Evolutionary conservation across 2,888 invertebrate genomes (phyloP).

Genomic region (Lasioglossum zephyrum): DNA sequence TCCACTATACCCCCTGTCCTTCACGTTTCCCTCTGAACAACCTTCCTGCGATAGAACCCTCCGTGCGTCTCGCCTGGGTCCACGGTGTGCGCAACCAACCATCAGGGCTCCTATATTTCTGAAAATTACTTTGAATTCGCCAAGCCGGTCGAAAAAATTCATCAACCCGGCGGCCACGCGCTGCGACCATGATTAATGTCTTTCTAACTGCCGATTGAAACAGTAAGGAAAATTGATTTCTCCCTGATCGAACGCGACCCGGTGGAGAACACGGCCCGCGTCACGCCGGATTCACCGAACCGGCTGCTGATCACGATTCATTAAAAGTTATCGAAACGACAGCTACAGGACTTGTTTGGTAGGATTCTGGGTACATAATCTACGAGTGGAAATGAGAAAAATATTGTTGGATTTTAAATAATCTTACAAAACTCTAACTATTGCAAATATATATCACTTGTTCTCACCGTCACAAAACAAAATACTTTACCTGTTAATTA

Average conservation of each 20-base stretch:
- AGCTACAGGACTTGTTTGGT: not conserved
- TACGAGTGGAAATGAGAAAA: not conserved
- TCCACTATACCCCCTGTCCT: not conserved
- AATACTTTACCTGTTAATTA: too few relatives aligned
- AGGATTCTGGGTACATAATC: not conserved
- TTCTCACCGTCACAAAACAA: not conserved
- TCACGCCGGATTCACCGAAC: conserved; percentile 4
- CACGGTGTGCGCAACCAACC: conserved; percentile 9
- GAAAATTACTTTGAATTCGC: conserved; percentile 66
- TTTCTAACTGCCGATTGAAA: conserved; percentile 60
- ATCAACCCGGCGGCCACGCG: conserved; percentile 48
- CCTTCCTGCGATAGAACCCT: not conserved
- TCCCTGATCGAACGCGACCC: not conserved
- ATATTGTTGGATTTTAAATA: not conserved
- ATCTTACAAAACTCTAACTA: not conserved
- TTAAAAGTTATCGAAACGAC: not conserved
- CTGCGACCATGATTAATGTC: conserved; percentile 61
- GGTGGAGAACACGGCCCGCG: not conserved
- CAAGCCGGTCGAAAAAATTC: conserved; percentile 57
- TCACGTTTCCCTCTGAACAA: not conserved
- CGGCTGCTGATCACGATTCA: conserved; percentile 13
- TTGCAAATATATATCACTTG: not conserved
- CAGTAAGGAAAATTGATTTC: conserved; percentile 54
- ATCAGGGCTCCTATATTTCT: conserved; percentile 20
- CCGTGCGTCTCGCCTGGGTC: not conserved